Conservation (phyloP, 2,113 vertebrate genomes). For the Nerophis lumbriciformis region DNA sequence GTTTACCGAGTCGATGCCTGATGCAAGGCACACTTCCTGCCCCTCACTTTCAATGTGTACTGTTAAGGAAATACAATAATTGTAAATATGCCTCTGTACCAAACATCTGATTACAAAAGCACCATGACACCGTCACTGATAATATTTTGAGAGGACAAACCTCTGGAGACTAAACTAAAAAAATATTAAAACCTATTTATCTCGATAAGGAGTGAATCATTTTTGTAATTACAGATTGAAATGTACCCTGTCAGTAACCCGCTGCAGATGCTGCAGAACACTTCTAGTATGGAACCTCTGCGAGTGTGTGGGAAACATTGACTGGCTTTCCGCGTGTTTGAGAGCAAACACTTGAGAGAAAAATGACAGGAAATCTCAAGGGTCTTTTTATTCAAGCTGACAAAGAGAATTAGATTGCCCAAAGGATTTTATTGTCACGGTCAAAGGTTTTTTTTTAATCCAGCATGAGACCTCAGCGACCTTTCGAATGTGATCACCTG, state of each 20-base stretch:
- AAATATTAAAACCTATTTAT: background rate
- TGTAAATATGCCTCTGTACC: too few relatives aligned
- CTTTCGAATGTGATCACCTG: too few relatives aligned
- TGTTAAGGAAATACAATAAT: too few relatives aligned
- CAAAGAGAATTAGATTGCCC: constrained; percentile 50
- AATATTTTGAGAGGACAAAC: background rate
- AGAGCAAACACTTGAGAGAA: constrained; percentile 62
- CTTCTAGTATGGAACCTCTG: constrained; percentile 40
- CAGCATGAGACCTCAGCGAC: too few relatives aligned
- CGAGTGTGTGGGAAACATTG: constrained; percentile 61
- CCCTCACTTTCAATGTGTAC: too few relatives aligned
- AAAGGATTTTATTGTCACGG: constrained; percentile 25
- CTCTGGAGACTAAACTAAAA: background rate
- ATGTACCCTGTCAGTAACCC: constrained; percentile 23
- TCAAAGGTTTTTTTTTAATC: background rate
- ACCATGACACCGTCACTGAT: too few relatives aligned
- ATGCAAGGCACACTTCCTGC: too few relatives aligned
- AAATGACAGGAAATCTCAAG: constrained; percentile 68
- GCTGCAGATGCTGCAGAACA: constrained; percentile 34
- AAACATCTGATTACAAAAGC: too few relatives aligned
- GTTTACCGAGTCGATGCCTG: too few relatives aligned
- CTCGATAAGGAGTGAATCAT: constrained; percentile 1
- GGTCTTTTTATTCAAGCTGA: constrained; percentile 61
- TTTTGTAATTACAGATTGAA: constrained; percentile 3
- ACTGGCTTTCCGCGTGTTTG: constrained; percentile 59